Conservation (phyloP, 2,797 vertebrate species). For the Smutsia temminckii region DNA sequence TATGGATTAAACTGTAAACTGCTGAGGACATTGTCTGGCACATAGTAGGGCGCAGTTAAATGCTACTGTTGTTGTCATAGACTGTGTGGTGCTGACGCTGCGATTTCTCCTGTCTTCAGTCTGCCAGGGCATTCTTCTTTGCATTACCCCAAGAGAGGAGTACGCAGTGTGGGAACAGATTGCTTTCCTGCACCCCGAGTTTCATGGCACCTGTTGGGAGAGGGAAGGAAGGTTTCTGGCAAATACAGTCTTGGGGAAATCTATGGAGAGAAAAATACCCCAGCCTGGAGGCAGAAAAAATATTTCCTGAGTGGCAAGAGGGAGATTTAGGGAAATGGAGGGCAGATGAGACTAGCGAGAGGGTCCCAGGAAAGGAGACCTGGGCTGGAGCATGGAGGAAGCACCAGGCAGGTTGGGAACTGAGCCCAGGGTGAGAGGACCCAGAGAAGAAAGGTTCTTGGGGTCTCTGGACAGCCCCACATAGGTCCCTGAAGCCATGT, state of each 20-base stretch:
- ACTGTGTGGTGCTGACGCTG: not conserved
- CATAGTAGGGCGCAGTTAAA: not conserved
- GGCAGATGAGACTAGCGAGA: not conserved
- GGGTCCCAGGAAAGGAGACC: not conserved
- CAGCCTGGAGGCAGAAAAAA: not conserved
- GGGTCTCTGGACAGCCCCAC: not conserved
- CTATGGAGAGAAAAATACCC: not conserved
- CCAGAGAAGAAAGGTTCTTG: not conserved
- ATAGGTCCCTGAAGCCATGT: not conserved
- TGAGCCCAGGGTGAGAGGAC: not conserved
- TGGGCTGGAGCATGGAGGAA: accelerated
- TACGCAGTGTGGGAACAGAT: not conserved
- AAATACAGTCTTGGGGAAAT: not conserved
- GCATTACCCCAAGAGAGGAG: not conserved
- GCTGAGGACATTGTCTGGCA: no score
- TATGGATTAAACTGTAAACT: not conserved
- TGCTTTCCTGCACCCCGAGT: not conserved
- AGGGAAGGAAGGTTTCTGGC: not conserved
- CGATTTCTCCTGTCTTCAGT: not conserved
- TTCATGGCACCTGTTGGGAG: not conserved
- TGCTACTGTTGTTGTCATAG: accelerated
- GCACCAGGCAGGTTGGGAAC: not conserved
- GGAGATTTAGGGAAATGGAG: not conserved
- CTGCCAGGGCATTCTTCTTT: not conserved
- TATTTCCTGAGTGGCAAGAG: not conserved